phyloP scores from a whole-genome alignment of 2,113 vertebrate genomes.

The Cnemophilus loriae region DNA sequence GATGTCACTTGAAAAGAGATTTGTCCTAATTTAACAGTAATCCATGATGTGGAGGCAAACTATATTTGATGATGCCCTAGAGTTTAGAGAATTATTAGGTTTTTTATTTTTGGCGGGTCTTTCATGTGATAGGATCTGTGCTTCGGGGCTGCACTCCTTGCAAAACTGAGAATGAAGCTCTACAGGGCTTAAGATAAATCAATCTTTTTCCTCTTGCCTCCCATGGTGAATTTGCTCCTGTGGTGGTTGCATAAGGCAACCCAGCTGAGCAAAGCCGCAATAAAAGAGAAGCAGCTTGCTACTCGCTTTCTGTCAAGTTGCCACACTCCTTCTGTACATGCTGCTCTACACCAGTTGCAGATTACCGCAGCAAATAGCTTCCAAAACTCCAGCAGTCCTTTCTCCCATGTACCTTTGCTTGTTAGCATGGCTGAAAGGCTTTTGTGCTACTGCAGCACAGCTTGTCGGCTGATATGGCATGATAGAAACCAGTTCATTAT shows the following conservation, averaged over 20 bases:
- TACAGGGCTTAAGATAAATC: background rate
- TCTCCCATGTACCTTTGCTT: background rate
- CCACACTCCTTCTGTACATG: background rate
- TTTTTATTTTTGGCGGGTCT: background rate
- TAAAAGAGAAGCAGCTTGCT: slow-evolving; percentile 15
- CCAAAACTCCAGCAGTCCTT: background rate
- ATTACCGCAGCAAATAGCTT: slow-evolving; percentile 1
- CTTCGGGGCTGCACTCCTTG: background rate
- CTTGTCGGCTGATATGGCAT: background rate
- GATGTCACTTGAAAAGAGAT: background rate
- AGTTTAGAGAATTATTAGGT: background rate
- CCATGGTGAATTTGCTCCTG: background rate
- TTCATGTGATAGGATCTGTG: background rate
- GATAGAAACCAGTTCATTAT: background rate
- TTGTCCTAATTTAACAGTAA: background rate
- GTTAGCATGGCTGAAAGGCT: background rate
- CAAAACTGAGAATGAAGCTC: background rate
- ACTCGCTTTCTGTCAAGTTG: slow-evolving; percentile 13
- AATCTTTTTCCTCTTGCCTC: background rate
- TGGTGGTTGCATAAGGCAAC: slow-evolving; percentile 18
- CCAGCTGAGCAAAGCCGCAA: slow-evolving; percentile 19
- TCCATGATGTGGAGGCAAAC: background rate
- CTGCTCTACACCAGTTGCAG: slow-evolving; percentile 16
- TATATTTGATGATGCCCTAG: background rate
- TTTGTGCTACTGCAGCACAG: background rate